Evolutionary conservation across 35 echinoderm and acorn worm genomes (phyloP).

Genomic region (Holothuria glaberrima): DNA sequence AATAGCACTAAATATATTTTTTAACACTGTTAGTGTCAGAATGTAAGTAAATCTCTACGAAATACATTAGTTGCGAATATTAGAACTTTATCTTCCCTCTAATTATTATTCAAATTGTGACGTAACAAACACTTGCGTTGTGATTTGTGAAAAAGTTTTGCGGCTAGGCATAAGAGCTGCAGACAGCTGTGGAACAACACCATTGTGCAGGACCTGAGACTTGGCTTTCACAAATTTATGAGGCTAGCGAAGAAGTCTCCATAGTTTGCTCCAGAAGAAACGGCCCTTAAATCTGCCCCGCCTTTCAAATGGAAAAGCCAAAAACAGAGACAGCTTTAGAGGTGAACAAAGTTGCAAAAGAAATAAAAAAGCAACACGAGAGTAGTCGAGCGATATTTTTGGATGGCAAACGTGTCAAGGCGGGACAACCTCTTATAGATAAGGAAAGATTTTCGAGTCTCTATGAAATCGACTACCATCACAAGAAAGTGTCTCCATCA

Average conservation of each 20-base stretch:
- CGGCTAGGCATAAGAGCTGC: neutral
- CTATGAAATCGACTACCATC: constrained; percentile 78
- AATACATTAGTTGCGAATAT: no score
- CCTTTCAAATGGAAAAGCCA: constrained; percentile 13
- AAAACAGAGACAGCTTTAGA: constrained; percentile 38
- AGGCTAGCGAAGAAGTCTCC: neutral
- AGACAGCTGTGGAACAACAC: no score
- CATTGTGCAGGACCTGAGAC: neutral
- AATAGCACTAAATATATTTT: no score
- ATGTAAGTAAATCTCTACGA: no score
- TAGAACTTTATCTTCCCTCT: no score
- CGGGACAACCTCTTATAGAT: constrained; percentile 33
- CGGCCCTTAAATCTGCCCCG: neutral
- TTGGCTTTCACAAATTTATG: neutral
- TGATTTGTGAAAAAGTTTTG: constrained; percentile 47
- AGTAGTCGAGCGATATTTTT: constrained; percentile 78
- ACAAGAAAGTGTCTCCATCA: constrained; percentile 66
- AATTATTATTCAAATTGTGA: constrained; percentile 51
- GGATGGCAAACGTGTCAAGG: constrained; percentile 32
- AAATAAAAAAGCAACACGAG: constrained; percentile 90
- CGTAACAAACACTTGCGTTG: constrained; percentile 20
- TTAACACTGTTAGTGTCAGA: no score
- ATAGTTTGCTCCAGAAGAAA: neutral
- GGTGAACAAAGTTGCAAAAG: constrained; percentile 65
- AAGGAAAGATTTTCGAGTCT: constrained; percentile 68